phyloP scores from a whole-genome alignment of 2,113 vertebrate genomes.

The Orientallactaga bullata region DNA sequence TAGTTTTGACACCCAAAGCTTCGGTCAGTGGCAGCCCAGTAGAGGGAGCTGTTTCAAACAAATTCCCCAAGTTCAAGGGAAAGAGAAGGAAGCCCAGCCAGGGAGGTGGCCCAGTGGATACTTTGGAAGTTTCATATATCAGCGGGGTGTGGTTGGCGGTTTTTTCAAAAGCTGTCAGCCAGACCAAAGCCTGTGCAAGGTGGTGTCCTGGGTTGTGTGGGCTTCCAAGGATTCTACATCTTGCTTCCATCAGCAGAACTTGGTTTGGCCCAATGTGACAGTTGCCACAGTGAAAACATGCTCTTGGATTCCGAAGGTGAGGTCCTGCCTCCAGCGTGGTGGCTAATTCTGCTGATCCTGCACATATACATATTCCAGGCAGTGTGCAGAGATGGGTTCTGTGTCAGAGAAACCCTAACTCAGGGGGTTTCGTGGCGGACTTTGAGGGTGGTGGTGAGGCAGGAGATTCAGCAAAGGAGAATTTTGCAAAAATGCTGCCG shows the following conservation, averaged over 20 bases:
- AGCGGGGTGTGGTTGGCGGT: neutral
- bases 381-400: neutral
- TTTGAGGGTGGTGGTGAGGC: neutral
- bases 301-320: neutral
- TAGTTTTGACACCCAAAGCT: neutral
- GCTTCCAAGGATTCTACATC: neutral
- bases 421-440: neutral
- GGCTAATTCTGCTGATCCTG: neutral
- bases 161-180: constrained; percentile 25
- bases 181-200: constrained; percentile 29
- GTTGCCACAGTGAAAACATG: neutral
- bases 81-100: no score
- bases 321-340: neutral
- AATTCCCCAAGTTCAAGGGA: neutral
- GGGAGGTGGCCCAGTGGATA: constrained; percentile 16
- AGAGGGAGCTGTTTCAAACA: constrained; percentile 56
- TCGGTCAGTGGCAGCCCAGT: constrained; percentile 2
- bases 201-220: constrained; percentile 44
- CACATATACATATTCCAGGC: neutral
- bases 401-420: constrained; percentile 1
- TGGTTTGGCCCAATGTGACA: neutral
- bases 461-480: neutral
- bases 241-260: constrained; percentile 66
- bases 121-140: constrained; percentile 6
- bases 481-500: neutral